A percentile compares a stretch with the other conserved stretches of the same genome.
Evolutionary conservation across 2,113 vertebrate species (phyloP).

Genomic region (Nothocercus nigrocapillus): DNA sequence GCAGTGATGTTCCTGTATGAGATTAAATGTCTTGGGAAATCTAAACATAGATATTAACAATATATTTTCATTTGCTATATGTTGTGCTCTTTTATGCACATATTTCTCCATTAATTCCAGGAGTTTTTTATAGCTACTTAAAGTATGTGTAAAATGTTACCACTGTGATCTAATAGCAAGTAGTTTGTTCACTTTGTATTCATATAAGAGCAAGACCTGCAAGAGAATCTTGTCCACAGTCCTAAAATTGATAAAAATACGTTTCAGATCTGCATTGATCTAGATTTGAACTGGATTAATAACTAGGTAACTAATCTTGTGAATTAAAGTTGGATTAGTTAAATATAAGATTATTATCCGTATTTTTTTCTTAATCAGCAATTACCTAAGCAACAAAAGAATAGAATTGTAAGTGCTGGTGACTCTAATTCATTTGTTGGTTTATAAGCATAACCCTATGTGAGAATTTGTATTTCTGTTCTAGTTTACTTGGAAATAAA

Average conservation of each 20-base stretch:
- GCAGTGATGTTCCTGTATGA: neutral
- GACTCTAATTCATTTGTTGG: neutral
- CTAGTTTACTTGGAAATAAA: neutral
- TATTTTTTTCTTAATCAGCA: neutral
- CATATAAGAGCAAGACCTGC: neutral
- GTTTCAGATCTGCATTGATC: neutral
- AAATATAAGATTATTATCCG: neutral
- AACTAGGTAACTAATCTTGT: too few species aligned
- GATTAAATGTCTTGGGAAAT: neutral
- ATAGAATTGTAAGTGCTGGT: neutral
- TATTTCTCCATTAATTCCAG: neutral
- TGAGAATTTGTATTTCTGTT: neutral
- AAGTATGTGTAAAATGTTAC: neutral
- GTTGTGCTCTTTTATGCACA: neutral
- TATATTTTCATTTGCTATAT: neutral
- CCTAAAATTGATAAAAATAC: neutral
- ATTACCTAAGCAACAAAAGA: neutral
- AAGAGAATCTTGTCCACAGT: accelerated
- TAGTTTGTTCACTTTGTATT: neutral
- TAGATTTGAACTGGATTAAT: neutral
- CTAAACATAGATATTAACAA: neutral
- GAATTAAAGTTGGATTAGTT: neutral
- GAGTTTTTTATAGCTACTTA: neutral
- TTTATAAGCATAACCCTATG: neutral
- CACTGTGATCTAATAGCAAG: neutral